Percentiles rank a stretch among this genome's conserved stretches.
These are phyloP conservation scores for Trichogramma evanescens DNA, from an alignment of 2,888 invertebrate genomes.

Conservation along the genomic window DNA sequence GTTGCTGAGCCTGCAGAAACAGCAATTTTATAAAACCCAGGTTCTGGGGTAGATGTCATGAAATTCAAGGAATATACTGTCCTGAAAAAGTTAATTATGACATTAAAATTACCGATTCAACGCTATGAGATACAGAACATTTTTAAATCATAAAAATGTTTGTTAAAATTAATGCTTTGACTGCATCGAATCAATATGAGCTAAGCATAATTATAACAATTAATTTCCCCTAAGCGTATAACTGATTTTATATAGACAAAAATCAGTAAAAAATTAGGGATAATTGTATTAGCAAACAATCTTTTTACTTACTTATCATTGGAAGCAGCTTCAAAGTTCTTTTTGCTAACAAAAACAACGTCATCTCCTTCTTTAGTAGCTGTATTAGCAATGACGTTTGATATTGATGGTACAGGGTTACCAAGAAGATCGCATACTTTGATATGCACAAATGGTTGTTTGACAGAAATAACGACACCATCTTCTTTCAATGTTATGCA, in stretches of 20 bases:
- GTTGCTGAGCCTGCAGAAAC: slow-evolving; percentile 63
- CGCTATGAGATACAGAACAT: slow-evolving; percentile 16
- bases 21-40: slow-evolving; percentile 78
- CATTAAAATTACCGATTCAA: slow-evolving; percentile 3
- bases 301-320: slow-evolving; percentile 42
- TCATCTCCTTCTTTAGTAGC: slow-evolving; percentile 67
- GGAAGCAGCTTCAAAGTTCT: slow-evolving; percentile 46
- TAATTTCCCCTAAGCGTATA: slow-evolving; percentile 47
- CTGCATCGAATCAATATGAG: slow-evolving; percentile 12
- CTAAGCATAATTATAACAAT: slow-evolving; percentile 25
- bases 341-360: slow-evolving; percentile 65
- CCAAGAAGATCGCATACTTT: slow-evolving; percentile 71
- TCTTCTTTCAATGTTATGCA: slow-evolving; percentile 74
- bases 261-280: slow-evolving; percentile 43
- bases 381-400: slow-evolving; percentile 67
- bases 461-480: slow-evolving; percentile 63
- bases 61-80: slow-evolving; percentile 72
- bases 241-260: slow-evolving; percentile 30
- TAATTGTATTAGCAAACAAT: neutral
- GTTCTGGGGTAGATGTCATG: slow-evolving; percentile 67
- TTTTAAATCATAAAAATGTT: slow-evolving; percentile 14
- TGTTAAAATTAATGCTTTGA: slow-evolving; percentile 23
- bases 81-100: slow-evolving; percentile 38
- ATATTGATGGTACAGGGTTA: slow-evolving; percentile 58
- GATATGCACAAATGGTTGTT: slow-evolving; percentile 66